Evolutionary conservation across 2,888 invertebrate species (phyloP), one percentile per base, ranked within the genome.

Genomic region (Cerceris ruficornis): DNA sequence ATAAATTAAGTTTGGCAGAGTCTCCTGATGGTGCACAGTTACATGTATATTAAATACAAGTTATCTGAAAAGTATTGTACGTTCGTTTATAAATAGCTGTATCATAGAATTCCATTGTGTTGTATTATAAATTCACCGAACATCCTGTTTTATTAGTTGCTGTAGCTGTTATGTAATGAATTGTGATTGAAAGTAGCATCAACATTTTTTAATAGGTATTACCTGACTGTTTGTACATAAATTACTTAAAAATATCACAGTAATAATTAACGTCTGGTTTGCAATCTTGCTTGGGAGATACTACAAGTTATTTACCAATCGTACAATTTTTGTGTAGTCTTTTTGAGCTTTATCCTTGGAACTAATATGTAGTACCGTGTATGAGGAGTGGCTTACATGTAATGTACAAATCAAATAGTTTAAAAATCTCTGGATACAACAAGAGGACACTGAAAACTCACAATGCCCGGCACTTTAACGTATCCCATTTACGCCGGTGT

Each of bases 401-500:
- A 71, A 78, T 68, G 59, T 17, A 54, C 43, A 82, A 70, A 75
- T 11, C 69, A 28, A 74, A 69, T 70, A 58, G 50, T 57, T n/a
- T 17, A 17, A 42, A 72, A 68, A 17, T 41, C 49, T 52, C 55
- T 62, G 64, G 55, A 42, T 28, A 59, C 57, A 58, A 49, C 46
- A 67, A 46, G 58, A 41, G 39, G 59, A 55, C 52, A 7, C 2
- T 6, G 17, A 4, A 17, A 15, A 17, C 17, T 4, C 7, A 55
- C 15, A 42, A 92, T 92, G 92, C 92, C 92, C 81, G 91, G 90
- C 46, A 91, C 92, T 46, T 81, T 91, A 80, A 91, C 91, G 17
- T 91, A 91, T 84, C 91, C 92, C 57, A 91, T 91, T 81, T 91
- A 91, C 72, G 91, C 90, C 28, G 90, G 90, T 50, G 90, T 91